Evolutionary conservation across 2,113 vertebrate genomes (phyloP), one percentile per base, ranked within the genome.

Genomic region (Craseonycteris thonglongyai): DNA sequence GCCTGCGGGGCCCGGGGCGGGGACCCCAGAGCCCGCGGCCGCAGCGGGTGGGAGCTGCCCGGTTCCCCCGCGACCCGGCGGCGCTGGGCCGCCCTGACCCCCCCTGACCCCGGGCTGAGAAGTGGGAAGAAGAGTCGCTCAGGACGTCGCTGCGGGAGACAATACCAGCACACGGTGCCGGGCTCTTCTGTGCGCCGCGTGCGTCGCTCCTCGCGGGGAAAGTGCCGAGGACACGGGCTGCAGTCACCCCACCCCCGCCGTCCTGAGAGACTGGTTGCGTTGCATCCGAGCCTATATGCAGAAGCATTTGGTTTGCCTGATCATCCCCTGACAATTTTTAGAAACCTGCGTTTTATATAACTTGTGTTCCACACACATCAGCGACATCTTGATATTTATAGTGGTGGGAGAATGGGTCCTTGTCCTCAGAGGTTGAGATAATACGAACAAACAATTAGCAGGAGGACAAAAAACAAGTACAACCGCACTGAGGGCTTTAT

Each of bases 121-220:
- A 96, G 96, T 96, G 95, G 66, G 68, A 47, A 71, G 87, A 79
- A 79, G 89, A 72, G 84, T 12, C 16, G 74, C 30, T 74, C 65
- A 1, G 88, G 49, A 5, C 8, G 15, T 16, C 1, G 56, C 61
- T 88, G 16, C 30, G 40, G 66, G 56, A 51, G 68, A 63, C 35
- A 0, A 78, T 58, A 33, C 33, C 69, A 30, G 76, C 33, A 56
- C 69, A 86, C 35, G 18, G 40, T 80, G 65, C 49, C 18, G 0
- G 65, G 45, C 66, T 58, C 69, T 93, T 85, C 71, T 74, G 16
- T 71, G 80, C 56, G 33, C 9, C 30, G 15, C 30, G 15, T 33
- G 2, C 33, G 47, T 75, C 61, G 63, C 87, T 66, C 28, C 18
- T 30, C 21, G 11, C 0, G 75, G 51, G n/a, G 4, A 11, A n/a